These are phyloP conservation scores for Ovibos moschatus DNA, from an alignment of 2,113 vertebrate species.

Conservation along the genomic window DNA sequence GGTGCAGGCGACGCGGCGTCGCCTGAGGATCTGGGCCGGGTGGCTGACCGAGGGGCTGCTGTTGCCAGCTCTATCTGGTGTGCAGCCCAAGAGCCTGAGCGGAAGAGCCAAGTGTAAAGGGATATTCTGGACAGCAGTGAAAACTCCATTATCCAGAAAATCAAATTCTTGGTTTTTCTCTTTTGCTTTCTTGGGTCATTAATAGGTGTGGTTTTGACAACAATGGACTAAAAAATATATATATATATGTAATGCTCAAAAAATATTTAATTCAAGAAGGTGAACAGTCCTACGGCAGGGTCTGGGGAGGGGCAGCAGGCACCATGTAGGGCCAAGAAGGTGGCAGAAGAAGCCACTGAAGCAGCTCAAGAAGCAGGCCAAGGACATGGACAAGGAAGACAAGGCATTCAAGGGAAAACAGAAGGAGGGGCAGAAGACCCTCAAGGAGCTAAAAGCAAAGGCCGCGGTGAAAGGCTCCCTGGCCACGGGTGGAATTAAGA, in stretches of 20 bases:
- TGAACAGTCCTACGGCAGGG: neutral
- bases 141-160: neutral
- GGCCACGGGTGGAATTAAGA: neutral
- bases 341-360: neutral
- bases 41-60: neutral
- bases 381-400: neutral
- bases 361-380: neutral
- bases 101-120: rapidly evolving
- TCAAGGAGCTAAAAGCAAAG: neutral
- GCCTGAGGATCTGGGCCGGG: too few relatives aligned
- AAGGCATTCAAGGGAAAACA: neutral
- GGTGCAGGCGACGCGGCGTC: rapidly evolving
- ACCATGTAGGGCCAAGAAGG: neutral
- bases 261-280: neutral
- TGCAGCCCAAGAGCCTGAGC: neutral
- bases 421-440: neutral
- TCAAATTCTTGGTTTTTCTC: neutral
- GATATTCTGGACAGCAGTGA: rapidly evolving
- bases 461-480: rapidly evolving
- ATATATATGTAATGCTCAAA: neutral
- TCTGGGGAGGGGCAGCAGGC: neutral
- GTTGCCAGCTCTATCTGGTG: rapidly evolving
- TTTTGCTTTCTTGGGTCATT: neutral
- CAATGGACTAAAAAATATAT: neutral
- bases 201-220: neutral